These are phyloP conservation scores for Oncorhynchus tshawytscha DNA, from an alignment of 2,113 vertebrate genomes.

Conservation along the genomic window DNA sequence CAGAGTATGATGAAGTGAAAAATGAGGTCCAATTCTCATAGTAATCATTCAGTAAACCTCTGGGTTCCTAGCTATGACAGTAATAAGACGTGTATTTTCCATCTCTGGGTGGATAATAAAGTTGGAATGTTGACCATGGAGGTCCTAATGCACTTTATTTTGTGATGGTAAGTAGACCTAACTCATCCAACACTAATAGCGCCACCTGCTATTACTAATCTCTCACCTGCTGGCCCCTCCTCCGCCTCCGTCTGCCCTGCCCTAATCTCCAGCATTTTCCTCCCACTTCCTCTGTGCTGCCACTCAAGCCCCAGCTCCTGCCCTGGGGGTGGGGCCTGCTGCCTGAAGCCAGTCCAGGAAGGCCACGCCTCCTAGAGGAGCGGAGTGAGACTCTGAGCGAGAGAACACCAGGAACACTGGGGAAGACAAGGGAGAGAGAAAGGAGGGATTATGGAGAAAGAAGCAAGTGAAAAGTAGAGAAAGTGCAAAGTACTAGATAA, in stretches of 20 bases:
- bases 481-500: not conserved
- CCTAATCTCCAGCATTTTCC: conserved; percentile 66
- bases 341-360: conserved; percentile 76
- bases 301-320: conserved; percentile 71
- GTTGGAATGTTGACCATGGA: no score
- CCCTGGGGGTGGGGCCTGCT: conserved; percentile 52
- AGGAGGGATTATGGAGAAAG: not conserved
- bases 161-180: not conserved
- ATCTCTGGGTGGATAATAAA: no score
- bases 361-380: conserved; percentile 58
- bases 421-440: not conserved
- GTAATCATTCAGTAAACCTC: no score
- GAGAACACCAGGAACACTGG: conserved; percentile 82
- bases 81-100: no score
- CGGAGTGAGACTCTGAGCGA: conserved; percentile 52
- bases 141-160: no score
- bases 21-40: no score
- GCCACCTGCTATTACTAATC: no score
- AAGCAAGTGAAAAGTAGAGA: conserved; percentile 1
- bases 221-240: not conserved
- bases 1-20: no score
- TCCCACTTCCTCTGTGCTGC: conserved; percentile 77
- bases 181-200: conserved; percentile 35
- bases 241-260: conserved; percentile 33
- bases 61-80: no score